Evolutionary conservation across 2,113 vertebrate genomes (phyloP), one percentile per base, ranked within the genome.

Genomic region (Campylomormyrus numenius): DNA sequence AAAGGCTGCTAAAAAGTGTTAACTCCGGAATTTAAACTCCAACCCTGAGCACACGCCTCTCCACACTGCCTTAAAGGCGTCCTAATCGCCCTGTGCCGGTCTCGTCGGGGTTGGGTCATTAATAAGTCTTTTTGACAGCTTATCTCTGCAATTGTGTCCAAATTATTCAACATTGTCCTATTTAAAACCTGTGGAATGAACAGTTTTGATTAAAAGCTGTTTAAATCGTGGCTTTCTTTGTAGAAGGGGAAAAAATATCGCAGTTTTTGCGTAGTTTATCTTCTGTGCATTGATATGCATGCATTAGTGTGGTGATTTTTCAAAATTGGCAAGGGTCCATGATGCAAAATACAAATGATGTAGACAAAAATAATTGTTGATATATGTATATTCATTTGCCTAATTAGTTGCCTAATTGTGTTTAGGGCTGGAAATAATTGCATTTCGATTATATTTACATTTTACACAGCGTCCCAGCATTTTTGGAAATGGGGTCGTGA

Each of bases 1-100:
- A 88, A 88, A 89, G 86, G n/a, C 74, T 74, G 66, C 74, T 84
- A 83, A 83, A 74, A 88, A 88, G 45, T 66, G 56, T 62, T 66
- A 48, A 19, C 58, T 74, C 42, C 13, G 24, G 88, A 66, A 88
- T 90, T 84, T 48, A 58, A 88, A 88, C 50, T 49, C 27, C 80
- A 1, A 62, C n/a, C 52, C 56, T 45, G 46, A 35, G 62, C 42
- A 24, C 62, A 48, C 27, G 31, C 21, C 53, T 88, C 58, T 42
- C 27, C 13, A n/a, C 17, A 5, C 50, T 53, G 50, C 35, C 35
- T 42, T 88, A 19, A 88, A 70, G 48, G 39, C n/a, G 2, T 35
- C 42, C 62, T n/a, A 45, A 24, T 66, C 39, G 50, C 50, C 27
- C 13, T 4, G 13, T 35, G n/a, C 7, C 10, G n/a, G 49, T 48